phyloP scores from a whole-genome alignment of 2,797 vertebrate genomes.

The Sebastes reedi region DNA sequence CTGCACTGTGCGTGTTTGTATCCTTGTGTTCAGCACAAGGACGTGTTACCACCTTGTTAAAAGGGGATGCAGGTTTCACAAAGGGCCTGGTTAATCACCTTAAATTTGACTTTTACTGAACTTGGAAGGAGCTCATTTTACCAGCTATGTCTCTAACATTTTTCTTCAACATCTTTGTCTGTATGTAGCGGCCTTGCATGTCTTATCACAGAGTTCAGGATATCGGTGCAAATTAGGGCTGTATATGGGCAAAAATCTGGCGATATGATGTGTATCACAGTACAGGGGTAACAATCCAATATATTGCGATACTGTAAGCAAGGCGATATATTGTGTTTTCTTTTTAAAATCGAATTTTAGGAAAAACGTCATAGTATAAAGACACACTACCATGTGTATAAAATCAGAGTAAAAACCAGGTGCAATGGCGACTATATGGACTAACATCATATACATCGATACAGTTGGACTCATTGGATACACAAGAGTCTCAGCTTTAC shows the following conservation, averaged over 20 bases:
- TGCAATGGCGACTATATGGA: too few relatives aligned
- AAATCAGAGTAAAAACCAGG: too few relatives aligned
- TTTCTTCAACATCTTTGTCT: constrained; percentile 1
- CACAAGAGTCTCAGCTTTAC: too few relatives aligned
- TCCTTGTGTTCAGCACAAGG: constrained; percentile 16
- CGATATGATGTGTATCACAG: accelerated
- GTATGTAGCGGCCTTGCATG: background rate
- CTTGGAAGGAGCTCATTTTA: constrained; percentile 1
- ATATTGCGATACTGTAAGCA: too few relatives aligned
- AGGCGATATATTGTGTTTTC: too few relatives aligned
- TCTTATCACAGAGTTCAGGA: constrained; percentile 3
- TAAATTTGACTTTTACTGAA: constrained; percentile 41
- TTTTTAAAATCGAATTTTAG: too few relatives aligned
- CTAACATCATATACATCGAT: too few relatives aligned
- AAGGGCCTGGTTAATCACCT: constrained; percentile 30
- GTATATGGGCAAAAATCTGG: too few relatives aligned
- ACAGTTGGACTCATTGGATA: too few relatives aligned
- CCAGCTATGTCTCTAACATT: background rate
- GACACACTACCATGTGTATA: too few relatives aligned
- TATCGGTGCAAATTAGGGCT: constrained; percentile 26
- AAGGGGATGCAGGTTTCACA: constrained; percentile 12
- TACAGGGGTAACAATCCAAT: too few relatives aligned
- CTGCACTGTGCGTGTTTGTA: constrained; percentile 33
- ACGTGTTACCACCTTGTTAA: constrained; percentile 17
- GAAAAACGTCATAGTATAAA: too few relatives aligned